Evolutionary conservation across 2,797 vertebrate genomes (phyloP).

Genomic region (Paramormyrops hopkinsi): DNA sequence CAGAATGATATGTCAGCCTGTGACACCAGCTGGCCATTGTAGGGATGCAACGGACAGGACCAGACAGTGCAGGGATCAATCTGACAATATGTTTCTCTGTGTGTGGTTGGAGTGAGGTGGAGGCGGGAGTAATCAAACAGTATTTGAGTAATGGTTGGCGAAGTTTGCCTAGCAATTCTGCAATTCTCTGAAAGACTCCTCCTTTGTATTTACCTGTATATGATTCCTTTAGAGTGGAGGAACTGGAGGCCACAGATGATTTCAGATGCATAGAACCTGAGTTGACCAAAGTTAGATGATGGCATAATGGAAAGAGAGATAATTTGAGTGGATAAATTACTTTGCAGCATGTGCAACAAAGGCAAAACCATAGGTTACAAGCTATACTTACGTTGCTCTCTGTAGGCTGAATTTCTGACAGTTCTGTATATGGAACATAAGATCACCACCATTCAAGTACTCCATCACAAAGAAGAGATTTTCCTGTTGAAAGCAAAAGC

Average conservation of each 20-base stretch:
- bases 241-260: constrained; percentile 94
- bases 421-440: constrained; percentile 96
- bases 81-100: neutral
- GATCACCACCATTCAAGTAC: constrained; percentile 91
- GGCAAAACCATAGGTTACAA: neutral
- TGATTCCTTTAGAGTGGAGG: constrained; percentile 89
- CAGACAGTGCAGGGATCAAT: neutral
- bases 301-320: neutral
- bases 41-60: neutral
- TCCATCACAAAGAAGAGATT: constrained; percentile 98
- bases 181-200: neutral
- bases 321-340: neutral
- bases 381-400: constrained; percentile 75
- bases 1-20: neutral
- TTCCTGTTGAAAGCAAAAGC: constrained; percentile 63
- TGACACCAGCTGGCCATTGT: neutral
- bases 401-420: constrained; percentile 86
- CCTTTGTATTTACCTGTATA: constrained; percentile 75
- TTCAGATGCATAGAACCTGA: constrained; percentile 93
- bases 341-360: neutral
- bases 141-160: neutral
- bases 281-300: neutral
- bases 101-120: neutral
- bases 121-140: neutral
- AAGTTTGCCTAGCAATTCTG: neutral